Base-by-base conservation (phyloP, 1,140 invertebrate genomes). In the Subanguina moxae region DNA sequence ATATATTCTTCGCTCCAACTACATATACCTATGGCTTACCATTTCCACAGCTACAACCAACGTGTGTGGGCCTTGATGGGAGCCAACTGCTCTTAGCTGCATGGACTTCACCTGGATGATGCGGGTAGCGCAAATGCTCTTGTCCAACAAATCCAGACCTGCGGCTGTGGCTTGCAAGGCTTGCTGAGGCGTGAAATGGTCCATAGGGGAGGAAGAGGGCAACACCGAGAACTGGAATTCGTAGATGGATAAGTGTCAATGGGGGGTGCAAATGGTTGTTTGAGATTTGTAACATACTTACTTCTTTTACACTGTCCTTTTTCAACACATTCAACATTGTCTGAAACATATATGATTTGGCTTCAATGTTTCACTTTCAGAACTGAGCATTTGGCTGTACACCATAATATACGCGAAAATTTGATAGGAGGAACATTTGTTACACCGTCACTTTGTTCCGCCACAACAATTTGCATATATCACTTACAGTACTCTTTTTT, bases 111-210 rank as follows among this genome's bases (percentile, higher is more conserved):
- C 42, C 19, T 69, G 42, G 19, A 82, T 48, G 25, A 71, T 17
- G 38, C 62, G 62, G 11, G 70, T 25, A 1, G 58, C 38, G 32
- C 76, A 78, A 43, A 45, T 30, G 9, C 42, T 68, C 65, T 46
- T 43, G 15, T 67, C 66, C 9, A 82, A 46, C 43, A 65, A 71
- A 28, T 76, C 76, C 15, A 72, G 46, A 11, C 72, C 76, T 5
- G 57, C 64, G 32, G 46, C 45, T 5, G 80, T 82, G 21, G 74
- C 69, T 56, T 71, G 45, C 19, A 74, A 23, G 17, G 65, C 70
- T 66, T 82, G 64, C 38, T 67, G 48, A 1, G 81, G 81, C n/a
- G 80, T 72, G 65, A 82, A 82, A 32, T 82, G 80, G 62, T 82
- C 80, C 11, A 67, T 64, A 9, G 80, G 80, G 57, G 76, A 78